Conservation (phyloP, 1,140 invertebrate species). For the Atta cephalotes region DNA sequence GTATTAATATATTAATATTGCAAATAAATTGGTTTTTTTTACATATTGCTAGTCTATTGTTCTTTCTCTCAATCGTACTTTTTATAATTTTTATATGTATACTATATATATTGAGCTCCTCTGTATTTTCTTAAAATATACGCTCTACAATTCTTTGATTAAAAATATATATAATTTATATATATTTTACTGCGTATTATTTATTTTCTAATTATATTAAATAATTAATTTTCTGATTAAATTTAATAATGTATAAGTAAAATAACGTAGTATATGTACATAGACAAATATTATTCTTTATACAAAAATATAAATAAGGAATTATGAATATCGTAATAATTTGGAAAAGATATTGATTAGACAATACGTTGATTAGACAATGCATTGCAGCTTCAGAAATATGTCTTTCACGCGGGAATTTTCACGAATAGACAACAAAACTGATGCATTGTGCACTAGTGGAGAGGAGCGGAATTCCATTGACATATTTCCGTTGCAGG, state of each 20-base stretch:
- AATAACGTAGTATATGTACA: neutral
- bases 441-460: constrained; percentile 11
- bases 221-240: neutral
- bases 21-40: neutral
- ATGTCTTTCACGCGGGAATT: neutral
- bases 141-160: neutral
- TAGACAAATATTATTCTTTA: neutral
- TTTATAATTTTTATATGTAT: neutral
- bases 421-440: neutral
- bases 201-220: neutral
- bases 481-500: neutral
- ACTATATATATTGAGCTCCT: neutral
- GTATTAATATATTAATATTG: neutral
- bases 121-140: neutral
- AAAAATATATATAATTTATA: neutral
- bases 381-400: constrained; percentile 8
- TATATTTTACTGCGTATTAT: neutral
- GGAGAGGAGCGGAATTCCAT: neutral
- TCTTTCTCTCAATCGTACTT: neutral
- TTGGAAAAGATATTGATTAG: neutral
- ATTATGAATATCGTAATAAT: constrained; percentile 4
- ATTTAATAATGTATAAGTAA: too few relatives aligned
- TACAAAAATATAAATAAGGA: neutral
- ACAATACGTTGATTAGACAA: neutral
- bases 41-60: neutral